Conservation (phyloP, 1,140 invertebrate species). For the Meloidogyne exigua region DNA sequence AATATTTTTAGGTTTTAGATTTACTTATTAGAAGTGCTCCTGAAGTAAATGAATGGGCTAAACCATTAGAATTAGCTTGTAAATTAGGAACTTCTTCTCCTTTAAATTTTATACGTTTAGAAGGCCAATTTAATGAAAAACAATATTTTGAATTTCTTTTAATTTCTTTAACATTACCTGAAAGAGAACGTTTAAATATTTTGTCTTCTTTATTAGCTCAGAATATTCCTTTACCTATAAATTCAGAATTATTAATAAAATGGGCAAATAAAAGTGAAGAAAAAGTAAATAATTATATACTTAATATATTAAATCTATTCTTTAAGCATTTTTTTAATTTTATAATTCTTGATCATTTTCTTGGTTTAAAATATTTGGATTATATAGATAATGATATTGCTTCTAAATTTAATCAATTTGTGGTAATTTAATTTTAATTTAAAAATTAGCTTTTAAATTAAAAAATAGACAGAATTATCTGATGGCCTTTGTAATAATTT, state of each 20-base stretch:
- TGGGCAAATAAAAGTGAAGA: constrained; percentile 32
- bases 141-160: constrained; percentile 30
- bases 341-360: constrained; percentile 49
- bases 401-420: constrained; percentile 19
- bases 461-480: not conserved
- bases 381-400: constrained; percentile 27
- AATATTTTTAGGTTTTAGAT: constrained; percentile 27
- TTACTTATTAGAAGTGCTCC: constrained; percentile 36
- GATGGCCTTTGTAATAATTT: constrained; percentile 22
- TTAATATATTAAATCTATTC: not conserved
- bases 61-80: constrained; percentile 35
- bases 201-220: constrained; percentile 44
- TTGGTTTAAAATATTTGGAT: constrained; percentile 29
- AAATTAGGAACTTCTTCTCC: constrained; percentile 37
- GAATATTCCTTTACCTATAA: constrained; percentile 35
- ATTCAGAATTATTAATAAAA: constrained; percentile 32
- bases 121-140: constrained; percentile 19
- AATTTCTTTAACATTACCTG: constrained; percentile 20
- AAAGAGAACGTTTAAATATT: constrained; percentile 32
- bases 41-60: constrained; percentile 29
- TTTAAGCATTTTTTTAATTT: constrained; percentile 52
- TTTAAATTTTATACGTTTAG: constrained; percentile 19
- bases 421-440: constrained; percentile 13
- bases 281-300: constrained; percentile 9
- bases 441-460: not conserved